Conservation (phyloP, 2,888 invertebrate species). For the Philhelius pedissequus region DNA sequence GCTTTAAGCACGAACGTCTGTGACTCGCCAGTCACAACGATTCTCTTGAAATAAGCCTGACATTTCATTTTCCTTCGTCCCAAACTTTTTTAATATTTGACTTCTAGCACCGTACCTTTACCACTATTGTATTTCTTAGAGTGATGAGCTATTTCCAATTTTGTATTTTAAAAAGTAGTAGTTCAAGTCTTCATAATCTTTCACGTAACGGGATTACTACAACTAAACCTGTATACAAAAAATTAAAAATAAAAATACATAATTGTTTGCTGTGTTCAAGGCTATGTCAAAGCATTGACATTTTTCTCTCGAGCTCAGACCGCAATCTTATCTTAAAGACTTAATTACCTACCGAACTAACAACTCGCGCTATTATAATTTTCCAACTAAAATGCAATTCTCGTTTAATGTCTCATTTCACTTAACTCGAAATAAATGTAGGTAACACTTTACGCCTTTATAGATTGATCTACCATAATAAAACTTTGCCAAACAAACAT, state of each 20-base stretch:
- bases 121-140: too few relatives aligned
- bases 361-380: background rate
- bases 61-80: too few relatives aligned
- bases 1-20: too few relatives aligned
- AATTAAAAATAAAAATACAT: background rate
- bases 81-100: too few relatives aligned
- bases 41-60: too few relatives aligned
- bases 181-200: background rate
- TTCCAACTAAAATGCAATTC: background rate
- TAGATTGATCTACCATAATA: background rate
- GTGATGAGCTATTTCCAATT: too few relatives aligned
- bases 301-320: background rate
- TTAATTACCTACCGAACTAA: background rate
- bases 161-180: too few relatives aligned
- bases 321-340: constrained; percentile 11
- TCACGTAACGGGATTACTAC: background rate
- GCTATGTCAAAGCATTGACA: background rate
- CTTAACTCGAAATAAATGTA: constrained; percentile 7
- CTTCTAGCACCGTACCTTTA: too few relatives aligned
- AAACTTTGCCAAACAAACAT: constrained; percentile 21
- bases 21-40: too few relatives aligned
- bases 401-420: constrained; percentile 19
- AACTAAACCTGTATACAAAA: too few relatives aligned
- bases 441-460: too few relatives aligned
- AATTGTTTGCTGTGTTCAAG: background rate